phyloP scores from a whole-genome alignment of 2,113 vertebrate species.

The Rhinichthys klamathensis region DNA sequence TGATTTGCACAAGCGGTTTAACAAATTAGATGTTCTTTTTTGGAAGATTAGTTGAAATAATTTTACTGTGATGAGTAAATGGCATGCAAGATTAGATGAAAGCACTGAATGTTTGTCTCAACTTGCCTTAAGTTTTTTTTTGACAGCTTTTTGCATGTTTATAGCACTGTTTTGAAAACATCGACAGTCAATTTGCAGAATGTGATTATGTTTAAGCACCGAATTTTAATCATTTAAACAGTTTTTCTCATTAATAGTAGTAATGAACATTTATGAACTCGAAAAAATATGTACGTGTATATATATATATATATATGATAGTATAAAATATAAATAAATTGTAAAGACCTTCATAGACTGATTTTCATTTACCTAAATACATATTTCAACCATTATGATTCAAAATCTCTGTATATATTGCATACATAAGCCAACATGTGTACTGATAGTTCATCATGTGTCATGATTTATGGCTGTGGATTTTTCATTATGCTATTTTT shows the following conservation, averaged over 20 bases:
- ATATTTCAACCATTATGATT: background rate
- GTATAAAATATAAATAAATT: too few species aligned
- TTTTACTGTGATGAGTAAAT: conserved; percentile 28
- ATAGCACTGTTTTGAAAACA: background rate
- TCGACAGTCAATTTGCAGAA: background rate
- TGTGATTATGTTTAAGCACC: background rate
- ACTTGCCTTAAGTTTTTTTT: conserved; percentile 1
- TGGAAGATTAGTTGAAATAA: conserved; percentile 44
- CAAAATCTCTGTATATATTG: background rate
- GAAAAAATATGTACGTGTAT: too few species aligned
- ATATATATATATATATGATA: too few species aligned
- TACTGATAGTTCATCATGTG: background rate
- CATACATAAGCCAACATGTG: background rate
- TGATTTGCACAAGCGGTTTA: conserved; percentile 44
- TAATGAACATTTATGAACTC: background rate
- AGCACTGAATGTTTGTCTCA: conserved; percentile 3
- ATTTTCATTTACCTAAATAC: too few species aligned
- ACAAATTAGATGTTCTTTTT: conserved; percentile 50
- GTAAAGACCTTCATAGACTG: too few species aligned
- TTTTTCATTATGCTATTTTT: conserved; percentile 6
- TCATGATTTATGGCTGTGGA: conserved; percentile 22
- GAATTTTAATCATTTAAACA: too few species aligned
- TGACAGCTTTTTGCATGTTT: background rate
- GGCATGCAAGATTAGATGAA: conserved; percentile 23
- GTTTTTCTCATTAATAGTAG: background rate